phyloP scores from a whole-genome alignment of 2,113 vertebrate species.

The Thamnaconus septentrionalis region DNA sequence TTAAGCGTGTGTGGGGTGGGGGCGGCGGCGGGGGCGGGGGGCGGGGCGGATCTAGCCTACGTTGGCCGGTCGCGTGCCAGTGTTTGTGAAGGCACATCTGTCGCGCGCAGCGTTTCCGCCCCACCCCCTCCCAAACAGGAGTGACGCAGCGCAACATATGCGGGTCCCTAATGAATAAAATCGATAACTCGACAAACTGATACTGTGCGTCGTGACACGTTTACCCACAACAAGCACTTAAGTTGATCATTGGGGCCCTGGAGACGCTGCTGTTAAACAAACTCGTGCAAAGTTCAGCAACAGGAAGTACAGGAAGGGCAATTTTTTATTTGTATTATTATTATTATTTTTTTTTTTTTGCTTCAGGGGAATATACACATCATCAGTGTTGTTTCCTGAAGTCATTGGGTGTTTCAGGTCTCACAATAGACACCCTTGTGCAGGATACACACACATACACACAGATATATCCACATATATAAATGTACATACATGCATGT shows the following conservation, averaged over 20 bases:
- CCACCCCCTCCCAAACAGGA: background rate
- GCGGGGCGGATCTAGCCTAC: conserved; percentile 24
- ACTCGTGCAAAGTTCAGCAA: too few relatives aligned
- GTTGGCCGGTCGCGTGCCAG: conserved; percentile 78
- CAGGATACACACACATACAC: too few relatives aligned
- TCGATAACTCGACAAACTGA: conserved; percentile 52
- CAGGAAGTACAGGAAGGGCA: too few relatives aligned
- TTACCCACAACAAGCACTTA: conserved; percentile 22
- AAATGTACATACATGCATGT: too few relatives aligned
- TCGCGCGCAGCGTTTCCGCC: conserved; percentile 19
- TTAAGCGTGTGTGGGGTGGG: conserved; percentile 11
- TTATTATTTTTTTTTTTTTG: too few relatives aligned
- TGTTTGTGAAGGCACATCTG: conserved; percentile 80
- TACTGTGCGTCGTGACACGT: conserved; percentile 28
- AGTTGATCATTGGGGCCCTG: background rate
- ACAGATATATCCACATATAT: too few relatives aligned
- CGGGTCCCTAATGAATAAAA: conserved; percentile 45
- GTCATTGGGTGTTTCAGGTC: too few relatives aligned
- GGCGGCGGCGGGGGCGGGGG: conserved; percentile 16
- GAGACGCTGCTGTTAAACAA: too few relatives aligned
- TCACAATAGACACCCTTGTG: too few relatives aligned
- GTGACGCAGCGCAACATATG: conserved; percentile 38
- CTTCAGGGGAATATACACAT: too few relatives aligned
- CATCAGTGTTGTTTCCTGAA: too few relatives aligned
- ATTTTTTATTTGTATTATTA: too few relatives aligned